phyloP scores from a whole-genome alignment of 2,113 vertebrate species.

The Apistogramma diplotaenia region DNA sequence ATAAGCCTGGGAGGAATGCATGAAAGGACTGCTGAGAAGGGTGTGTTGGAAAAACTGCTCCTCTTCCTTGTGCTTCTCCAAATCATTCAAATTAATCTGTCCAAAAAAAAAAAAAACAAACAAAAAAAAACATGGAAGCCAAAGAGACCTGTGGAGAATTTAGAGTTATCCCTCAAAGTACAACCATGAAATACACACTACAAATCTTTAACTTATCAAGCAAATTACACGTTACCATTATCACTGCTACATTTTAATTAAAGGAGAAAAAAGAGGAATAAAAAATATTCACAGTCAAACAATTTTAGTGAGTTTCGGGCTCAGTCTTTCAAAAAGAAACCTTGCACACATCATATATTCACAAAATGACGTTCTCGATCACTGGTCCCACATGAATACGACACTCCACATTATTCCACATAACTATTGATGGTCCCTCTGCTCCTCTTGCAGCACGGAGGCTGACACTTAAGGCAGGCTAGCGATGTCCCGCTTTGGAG shows the following conservation, averaged over 20 bases:
- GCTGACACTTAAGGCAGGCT: slow-evolving; percentile 86
- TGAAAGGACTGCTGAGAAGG: slow-evolving; percentile 30
- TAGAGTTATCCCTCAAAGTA: slow-evolving; percentile 60
- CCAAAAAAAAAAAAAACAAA: neutral
- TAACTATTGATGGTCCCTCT: slow-evolving; percentile 29
- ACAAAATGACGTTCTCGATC: slow-evolving; percentile 53
- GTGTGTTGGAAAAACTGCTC: slow-evolving; percentile 16
- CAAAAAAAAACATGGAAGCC: neutral
- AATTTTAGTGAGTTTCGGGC: slow-evolving; percentile 50
- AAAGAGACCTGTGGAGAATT: slow-evolving; percentile 19
- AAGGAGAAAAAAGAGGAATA: slow-evolving; percentile 20
- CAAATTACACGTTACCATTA: slow-evolving; percentile 48
- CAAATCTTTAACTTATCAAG: slow-evolving; percentile 17
- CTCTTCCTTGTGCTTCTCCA: slow-evolving; percentile 32
- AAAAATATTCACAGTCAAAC: slow-evolving; percentile 72
- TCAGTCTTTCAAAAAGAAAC: slow-evolving; percentile 50
- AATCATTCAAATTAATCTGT: neutral
- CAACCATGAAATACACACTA: slow-evolving; percentile 43
- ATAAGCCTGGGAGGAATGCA: slow-evolving; percentile 29
- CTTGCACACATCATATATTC: slow-evolving; percentile 40
- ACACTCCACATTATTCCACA: slow-evolving; percentile 52
- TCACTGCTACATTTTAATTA: slow-evolving; percentile 61
- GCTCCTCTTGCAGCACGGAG: neutral
- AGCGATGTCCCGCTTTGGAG: slow-evolving; percentile 93
- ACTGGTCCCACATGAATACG: slow-evolving; percentile 59